Evolutionary conservation across 1,140 invertebrate species (phyloP).

Genomic region (Drosophila equinoxialis): DNA sequence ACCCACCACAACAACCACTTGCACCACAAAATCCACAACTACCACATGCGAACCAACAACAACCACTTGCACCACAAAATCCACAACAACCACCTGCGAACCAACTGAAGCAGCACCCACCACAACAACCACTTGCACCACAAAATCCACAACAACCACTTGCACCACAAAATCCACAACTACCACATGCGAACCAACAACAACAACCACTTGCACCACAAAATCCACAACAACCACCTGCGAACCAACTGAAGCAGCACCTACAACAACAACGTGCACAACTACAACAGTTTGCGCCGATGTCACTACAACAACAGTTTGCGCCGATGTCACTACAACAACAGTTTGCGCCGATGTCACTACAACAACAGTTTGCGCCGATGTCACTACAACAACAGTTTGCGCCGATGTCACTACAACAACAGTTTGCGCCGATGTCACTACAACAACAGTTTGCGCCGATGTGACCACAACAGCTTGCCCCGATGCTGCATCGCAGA

Average conservation of each 20-base stretch:
- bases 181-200: not conserved
- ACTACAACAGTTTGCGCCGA: no score
- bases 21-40: not conserved
- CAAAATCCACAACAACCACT: slow-evolving; percentile 3
- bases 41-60: slow-evolving; percentile 28
- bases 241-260: slow-evolving; percentile 23
- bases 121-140: slow-evolving; percentile 5
- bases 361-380: not conserved
- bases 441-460: slow-evolving; percentile 10
- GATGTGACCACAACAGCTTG: slow-evolving; percentile 31
- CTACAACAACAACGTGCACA: not conserved
- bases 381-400: slow-evolving; percentile 3
- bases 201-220: slow-evolving; percentile 28
- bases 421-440: slow-evolving; percentile 1
- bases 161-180: no score
- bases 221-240: slow-evolving; percentile 6
- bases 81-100: slow-evolving; percentile 23
- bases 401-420: not conserved
- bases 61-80: slow-evolving; percentile 16
- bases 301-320: no score
- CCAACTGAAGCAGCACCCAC: slow-evolving; percentile 18
- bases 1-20: slow-evolving; percentile 17
- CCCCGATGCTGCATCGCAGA: not conserved
- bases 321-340: no score
- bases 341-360: no score